phyloP scores from a whole-genome alignment of 2,888 invertebrate genomes.

The Achlya flavicornis region DNA sequence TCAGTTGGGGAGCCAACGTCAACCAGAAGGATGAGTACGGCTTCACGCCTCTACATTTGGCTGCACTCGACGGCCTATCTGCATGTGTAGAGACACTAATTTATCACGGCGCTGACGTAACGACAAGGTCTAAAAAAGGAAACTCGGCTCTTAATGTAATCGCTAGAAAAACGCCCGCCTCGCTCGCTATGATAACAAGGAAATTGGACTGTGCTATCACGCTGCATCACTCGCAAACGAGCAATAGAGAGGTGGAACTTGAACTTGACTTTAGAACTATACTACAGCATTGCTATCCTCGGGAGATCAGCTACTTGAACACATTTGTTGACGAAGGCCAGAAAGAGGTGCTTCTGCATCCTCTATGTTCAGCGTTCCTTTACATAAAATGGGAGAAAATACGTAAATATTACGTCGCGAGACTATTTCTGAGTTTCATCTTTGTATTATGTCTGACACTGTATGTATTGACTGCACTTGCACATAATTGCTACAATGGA shows the following conservation, averaged over 20 bases:
- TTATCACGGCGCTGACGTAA: slow-evolving; percentile 94
- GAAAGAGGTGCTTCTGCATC: slow-evolving; percentile 93
- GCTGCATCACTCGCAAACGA: slow-evolving; percentile 90
- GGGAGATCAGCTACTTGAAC: slow-evolving; percentile 93
- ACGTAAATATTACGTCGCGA: slow-evolving; percentile 92
- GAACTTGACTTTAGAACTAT: slow-evolving; percentile 92
- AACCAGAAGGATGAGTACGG: slow-evolving; percentile 94
- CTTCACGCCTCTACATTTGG: slow-evolving; percentile 93
- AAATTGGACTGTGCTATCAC: slow-evolving; percentile 92
- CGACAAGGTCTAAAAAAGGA: slow-evolving; percentile 93
- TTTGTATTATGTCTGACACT: slow-evolving; percentile 92
- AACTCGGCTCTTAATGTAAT: slow-evolving; percentile 94
- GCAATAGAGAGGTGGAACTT: slow-evolving; percentile 91
- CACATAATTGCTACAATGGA: slow-evolving; percentile 93
- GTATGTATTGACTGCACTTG: slow-evolving; percentile 91
- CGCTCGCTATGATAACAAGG: slow-evolving; percentile 91
- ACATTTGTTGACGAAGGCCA: slow-evolving; percentile 95
- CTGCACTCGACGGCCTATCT: slow-evolving; percentile 92
- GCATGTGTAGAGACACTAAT: slow-evolving; percentile 93
- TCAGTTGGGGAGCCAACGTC: slow-evolving; percentile 92
- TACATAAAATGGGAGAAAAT: slow-evolving; percentile 96
- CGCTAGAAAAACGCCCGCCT: slow-evolving; percentile 93
- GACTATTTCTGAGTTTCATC: slow-evolving; percentile 90
- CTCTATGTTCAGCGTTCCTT: slow-evolving; percentile 93
- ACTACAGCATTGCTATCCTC: slow-evolving; percentile 91